Percentiles rank a stretch among this genome's conserved stretches.
phyloP scores from a whole-genome alignment of 2,888 invertebrate species.

The Bembecia ichneumoniformis region DNA sequence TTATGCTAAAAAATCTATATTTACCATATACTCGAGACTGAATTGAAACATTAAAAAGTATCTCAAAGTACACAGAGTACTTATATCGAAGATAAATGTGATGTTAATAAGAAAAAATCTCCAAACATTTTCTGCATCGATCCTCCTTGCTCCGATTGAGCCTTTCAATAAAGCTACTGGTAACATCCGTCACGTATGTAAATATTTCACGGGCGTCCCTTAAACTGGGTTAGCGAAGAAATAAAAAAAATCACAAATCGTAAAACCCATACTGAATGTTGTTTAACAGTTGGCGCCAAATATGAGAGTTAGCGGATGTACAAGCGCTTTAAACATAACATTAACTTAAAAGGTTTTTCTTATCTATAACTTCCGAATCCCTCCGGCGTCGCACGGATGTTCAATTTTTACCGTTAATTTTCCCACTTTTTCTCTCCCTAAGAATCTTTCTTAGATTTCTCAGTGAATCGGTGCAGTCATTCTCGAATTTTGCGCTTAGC shows the following conservation, averaged over 20 bases:
- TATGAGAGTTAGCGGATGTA: not conserved
- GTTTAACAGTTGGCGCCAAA: not conserved
- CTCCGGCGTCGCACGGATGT: no score
- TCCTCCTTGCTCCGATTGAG: not conserved
- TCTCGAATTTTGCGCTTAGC: no score
- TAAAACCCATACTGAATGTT: constrained; percentile 6
- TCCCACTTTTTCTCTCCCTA: no score
- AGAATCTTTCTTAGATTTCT: no score
- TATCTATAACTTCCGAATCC: no score
- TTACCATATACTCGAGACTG: not conserved
- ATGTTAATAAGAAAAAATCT: not conserved
- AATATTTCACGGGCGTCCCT: constrained; percentile 1
- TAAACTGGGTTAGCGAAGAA: constrained; percentile 1
- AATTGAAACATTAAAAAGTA: not conserved
- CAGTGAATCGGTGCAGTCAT: no score
- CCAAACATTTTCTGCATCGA: not conserved
- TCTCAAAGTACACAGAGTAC: not conserved
- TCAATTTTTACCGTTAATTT: no score
- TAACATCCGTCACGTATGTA: constrained; percentile 1
- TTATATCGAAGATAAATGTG: not conserved
- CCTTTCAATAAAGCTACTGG: not conserved
- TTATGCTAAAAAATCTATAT: no score
- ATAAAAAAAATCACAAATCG: constrained; percentile 7
- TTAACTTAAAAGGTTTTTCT: no score
- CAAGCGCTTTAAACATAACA: not conserved